These are phyloP conservation scores for Paramuricea clavata DNA, from an alignment of 92 coral and sea anemone species.

Conservation along the genomic window DNA sequence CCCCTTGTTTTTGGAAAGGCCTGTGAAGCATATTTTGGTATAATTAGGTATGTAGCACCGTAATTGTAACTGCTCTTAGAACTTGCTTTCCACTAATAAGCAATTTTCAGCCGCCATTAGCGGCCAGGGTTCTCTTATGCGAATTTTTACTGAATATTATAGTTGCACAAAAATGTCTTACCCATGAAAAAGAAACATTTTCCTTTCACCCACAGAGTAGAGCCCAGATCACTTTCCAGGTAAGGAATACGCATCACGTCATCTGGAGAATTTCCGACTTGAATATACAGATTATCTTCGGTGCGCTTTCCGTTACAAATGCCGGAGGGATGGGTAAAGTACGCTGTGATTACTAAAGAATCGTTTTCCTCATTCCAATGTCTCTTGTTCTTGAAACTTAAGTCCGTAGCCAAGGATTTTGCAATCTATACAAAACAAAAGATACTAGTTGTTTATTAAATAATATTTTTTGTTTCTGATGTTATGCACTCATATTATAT, in stretches of 20 bases:
- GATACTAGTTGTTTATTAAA: no score
- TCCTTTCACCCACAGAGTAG: slow-evolving; percentile 39
- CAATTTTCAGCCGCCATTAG: no score
- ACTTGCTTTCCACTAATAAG: no score
- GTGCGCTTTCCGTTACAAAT: slow-evolving; percentile 16
- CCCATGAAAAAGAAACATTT: slow-evolving; percentile 33
- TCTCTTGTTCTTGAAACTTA: slow-evolving; percentile 20
- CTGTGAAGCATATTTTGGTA: no score
- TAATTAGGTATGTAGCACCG: no score
- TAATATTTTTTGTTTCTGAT: no score
- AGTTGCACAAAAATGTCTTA: background rate
- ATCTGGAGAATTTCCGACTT: background rate
- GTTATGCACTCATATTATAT: no score
- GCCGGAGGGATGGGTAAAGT: slow-evolving; percentile 33
- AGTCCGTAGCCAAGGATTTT: slow-evolving; percentile 9
- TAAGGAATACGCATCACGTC: slow-evolving; percentile 31
- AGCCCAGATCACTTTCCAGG: background rate
- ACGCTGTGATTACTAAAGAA: slow-evolving; percentile 24
- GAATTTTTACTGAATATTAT: no score
- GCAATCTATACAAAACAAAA: slow-evolving; percentile 1
- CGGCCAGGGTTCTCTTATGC: no score
- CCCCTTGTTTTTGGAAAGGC: no score
- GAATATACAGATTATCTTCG: slow-evolving; percentile 27
- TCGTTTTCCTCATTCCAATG: slow-evolving; percentile 29
- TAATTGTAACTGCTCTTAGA: no score